phyloP scores from a whole-genome alignment of 2,113 vertebrate species.

The Misgurnus anguillicaudatus region DNA sequence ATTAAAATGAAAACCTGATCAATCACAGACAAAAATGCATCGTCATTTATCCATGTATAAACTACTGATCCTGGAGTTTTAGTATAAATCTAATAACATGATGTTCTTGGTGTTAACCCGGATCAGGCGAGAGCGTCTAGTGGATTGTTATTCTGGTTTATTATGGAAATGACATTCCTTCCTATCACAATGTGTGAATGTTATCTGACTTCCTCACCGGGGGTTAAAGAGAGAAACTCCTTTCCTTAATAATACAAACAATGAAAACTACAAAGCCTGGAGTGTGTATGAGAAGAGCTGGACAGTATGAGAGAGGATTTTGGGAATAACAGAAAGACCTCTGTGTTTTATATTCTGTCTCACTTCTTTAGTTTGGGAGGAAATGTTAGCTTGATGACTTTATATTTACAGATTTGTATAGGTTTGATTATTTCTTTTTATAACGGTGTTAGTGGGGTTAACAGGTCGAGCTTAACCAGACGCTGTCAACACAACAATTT shows the following conservation, averaged over 20 bases:
- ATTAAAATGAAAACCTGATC: no score
- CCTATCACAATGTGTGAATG: slow-evolving; percentile 43
- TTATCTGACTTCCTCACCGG: slow-evolving; percentile 59
- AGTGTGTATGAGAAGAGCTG: neutral
- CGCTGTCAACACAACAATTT: no score
- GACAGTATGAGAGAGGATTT: neutral
- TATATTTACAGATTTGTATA: no score
- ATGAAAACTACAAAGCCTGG: slow-evolving; percentile 24
- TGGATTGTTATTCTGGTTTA: neutral
- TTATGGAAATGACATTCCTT: slow-evolving; percentile 33
- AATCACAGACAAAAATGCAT: no score
- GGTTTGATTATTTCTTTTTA: no score
- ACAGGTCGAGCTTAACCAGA: no score
- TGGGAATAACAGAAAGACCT: slow-evolving; percentile 16
- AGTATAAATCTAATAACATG: neutral
- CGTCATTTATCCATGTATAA: no score
- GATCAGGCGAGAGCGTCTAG: neutral
- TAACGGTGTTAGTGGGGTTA: no score
- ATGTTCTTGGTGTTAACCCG: neutral
- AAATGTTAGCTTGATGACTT: neutral
- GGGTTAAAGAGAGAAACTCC: slow-evolving; percentile 31
- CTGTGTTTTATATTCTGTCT: neutral
- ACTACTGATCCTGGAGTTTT: slow-evolving; percentile 3
- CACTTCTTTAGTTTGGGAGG: neutral
- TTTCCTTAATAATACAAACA: slow-evolving; percentile 58